Evolutionary conservation across 1,140 invertebrate species (phyloP).

Genomic region (Himalopsyche phryganea): DNA sequence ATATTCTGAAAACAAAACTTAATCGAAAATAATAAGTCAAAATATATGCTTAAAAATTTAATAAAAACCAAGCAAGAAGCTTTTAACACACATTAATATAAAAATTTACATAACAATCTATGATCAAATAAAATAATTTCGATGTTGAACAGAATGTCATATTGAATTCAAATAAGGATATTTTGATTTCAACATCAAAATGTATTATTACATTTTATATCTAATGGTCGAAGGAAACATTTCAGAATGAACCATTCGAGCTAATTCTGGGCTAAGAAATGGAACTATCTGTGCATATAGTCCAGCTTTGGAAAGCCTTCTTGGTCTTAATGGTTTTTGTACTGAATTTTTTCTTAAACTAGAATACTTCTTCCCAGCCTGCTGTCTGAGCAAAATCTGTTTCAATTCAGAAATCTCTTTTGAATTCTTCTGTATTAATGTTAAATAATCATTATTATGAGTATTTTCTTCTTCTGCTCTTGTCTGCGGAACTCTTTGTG

Average conservation of each 20-base stretch:
- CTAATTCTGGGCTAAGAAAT: conserved; percentile 25
- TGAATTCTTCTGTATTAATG: conserved; percentile 21
- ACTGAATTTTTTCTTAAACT: background rate
- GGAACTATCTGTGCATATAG: conserved; percentile 30
- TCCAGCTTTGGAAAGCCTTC: conserved; percentile 22
- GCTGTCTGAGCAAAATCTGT: conserved; percentile 11
- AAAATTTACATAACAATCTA: too few species aligned
- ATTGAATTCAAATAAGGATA: too few species aligned
- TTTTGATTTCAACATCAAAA: too few species aligned
- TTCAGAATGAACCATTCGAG: conserved; percentile 24
- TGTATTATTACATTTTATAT: background rate
- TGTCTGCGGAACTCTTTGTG: too few species aligned
- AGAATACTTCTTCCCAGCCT: background rate
- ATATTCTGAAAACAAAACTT: too few species aligned
- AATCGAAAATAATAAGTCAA: too few species aligned
- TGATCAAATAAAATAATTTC: too few species aligned
- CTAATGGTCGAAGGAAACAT: conserved; percentile 26
- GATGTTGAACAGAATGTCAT: too few species aligned
- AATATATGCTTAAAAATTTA: too few species aligned
- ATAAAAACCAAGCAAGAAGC: too few species aligned
- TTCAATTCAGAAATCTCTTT: conserved; percentile 28
- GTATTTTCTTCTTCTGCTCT: background rate
- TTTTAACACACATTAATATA: too few species aligned
- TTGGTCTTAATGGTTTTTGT: conserved; percentile 1
- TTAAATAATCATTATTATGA: conserved; percentile 13